These are phyloP conservation scores for Alethe diademata DNA, from an alignment of 2,113 vertebrate genomes.

Conservation along the genomic window DNA sequence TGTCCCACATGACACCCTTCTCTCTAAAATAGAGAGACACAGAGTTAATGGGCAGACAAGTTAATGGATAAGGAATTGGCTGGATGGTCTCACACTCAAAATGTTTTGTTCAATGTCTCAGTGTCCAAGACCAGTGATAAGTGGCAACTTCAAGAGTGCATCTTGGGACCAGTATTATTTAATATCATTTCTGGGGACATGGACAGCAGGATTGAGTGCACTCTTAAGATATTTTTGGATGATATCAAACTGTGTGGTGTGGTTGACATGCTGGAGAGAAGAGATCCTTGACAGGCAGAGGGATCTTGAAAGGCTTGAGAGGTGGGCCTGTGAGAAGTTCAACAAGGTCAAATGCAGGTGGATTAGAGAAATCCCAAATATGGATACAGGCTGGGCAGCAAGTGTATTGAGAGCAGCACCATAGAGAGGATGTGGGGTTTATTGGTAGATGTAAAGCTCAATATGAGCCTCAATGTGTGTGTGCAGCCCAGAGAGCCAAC, in stretches of 20 bases:
- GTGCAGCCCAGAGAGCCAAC: background rate
- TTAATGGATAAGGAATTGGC: background rate
- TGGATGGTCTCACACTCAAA: background rate
- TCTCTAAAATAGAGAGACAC: background rate
- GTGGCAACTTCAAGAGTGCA: rapidly evolving
- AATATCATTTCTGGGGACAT: background rate
- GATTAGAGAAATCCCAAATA: background rate
- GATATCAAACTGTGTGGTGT: background rate
- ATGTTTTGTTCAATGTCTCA: background rate
- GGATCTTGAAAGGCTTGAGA: background rate
- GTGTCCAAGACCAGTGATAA: background rate
- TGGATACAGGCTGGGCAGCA: background rate
- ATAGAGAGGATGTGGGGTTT: background rate
- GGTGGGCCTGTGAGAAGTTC: background rate
- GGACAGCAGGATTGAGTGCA: no score
- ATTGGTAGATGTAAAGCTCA: background rate
- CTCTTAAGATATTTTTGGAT: background rate
- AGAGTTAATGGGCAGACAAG: background rate
- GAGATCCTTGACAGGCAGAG: background rate
- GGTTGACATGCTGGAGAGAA: background rate
- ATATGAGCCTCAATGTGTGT: background rate
- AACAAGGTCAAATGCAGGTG: background rate
- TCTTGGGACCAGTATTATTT: background rate
- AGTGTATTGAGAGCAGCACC: background rate
- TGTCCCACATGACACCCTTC: background rate